Evolutionary conservation across 2,797 vertebrate genomes (phyloP).

Genomic region (Pygocentrus nattereri): DNA sequence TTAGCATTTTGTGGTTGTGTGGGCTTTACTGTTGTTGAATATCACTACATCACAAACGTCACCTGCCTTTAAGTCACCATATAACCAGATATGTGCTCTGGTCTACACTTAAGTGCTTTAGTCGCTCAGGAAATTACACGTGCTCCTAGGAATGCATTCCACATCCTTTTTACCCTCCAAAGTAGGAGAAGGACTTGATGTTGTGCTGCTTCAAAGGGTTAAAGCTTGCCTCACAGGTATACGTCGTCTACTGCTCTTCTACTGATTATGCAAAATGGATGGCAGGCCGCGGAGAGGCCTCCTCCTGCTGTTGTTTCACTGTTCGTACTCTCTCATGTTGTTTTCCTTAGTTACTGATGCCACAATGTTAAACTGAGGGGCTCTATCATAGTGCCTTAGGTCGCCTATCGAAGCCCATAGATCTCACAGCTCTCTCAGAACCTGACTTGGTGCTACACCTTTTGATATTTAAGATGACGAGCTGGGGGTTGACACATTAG

Average conservation of each 20-base stretch:
- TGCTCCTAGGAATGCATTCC: slow-evolving; percentile 65
- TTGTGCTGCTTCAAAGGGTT: not conserved
- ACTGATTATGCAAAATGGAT: slow-evolving; percentile 53
- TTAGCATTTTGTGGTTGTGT: slow-evolving; percentile 15
- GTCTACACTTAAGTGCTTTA: slow-evolving; percentile 75
- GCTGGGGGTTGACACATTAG: slow-evolving; percentile 50
- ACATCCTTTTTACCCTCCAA: slow-evolving; percentile 24
- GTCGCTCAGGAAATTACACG: slow-evolving; percentile 75
- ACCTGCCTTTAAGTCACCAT: slow-evolving; percentile 61
- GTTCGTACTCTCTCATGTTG: slow-evolving; percentile 27
- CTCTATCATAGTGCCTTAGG: slow-evolving; percentile 71
- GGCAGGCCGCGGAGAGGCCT: slow-evolving; percentile 32
- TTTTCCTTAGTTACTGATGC: slow-evolving; percentile 68
- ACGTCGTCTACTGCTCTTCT: slow-evolving; percentile 37
- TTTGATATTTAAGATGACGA: slow-evolving; percentile 44
- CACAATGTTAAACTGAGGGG: slow-evolving; percentile 20
- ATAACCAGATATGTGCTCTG: slow-evolving; percentile 54
- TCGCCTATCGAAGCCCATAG: slow-evolving; percentile 41
- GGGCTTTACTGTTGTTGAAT: slow-evolving; percentile 2
- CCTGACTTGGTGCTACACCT: slow-evolving; percentile 73
- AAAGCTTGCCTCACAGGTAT: slow-evolving; percentile 51
- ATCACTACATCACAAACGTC: slow-evolving; percentile 31
- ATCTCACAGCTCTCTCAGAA: slow-evolving; percentile 41
- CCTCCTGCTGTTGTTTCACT: slow-evolving; percentile 43
- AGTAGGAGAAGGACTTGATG: slow-evolving; percentile 48